Evolutionary conservation across 2,113 vertebrate species (phyloP).

Genomic region (Trinectes maculatus): DNA sequence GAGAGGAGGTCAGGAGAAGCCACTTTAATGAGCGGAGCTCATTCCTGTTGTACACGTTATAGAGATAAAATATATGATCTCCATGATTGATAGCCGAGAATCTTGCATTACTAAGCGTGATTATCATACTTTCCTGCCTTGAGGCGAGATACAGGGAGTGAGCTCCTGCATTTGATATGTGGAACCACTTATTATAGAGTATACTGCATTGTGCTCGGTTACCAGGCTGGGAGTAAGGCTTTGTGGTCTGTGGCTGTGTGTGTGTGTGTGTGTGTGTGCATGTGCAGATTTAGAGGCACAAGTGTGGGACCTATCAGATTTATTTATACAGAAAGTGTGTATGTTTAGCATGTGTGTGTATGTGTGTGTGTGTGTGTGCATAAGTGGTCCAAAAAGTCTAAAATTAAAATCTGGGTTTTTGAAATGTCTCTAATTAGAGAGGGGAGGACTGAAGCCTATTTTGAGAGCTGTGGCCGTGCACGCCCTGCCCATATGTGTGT

Average conservation of each 20-base stretch:
- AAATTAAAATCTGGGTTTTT: slow-evolving; percentile 86
- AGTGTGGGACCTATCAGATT: slow-evolving; percentile 68
- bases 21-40: slow-evolving; percentile 22
- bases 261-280: slow-evolving; percentile 35
- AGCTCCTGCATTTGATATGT: slow-evolving; percentile 64
- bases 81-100: slow-evolving; percentile 23
- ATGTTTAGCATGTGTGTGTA: slow-evolving; percentile 44
- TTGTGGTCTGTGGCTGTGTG: slow-evolving; percentile 69
- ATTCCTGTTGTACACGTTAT: slow-evolving; percentile 22
- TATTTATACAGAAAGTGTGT: slow-evolving; percentile 71
- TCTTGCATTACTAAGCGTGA: slow-evolving; percentile 33
- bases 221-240: slow-evolving; percentile 66
- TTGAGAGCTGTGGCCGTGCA: slow-evolving; percentile 80
- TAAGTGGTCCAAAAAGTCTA: slow-evolving; percentile 77
- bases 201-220: slow-evolving; percentile 76
- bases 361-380: slow-evolving; percentile 25
- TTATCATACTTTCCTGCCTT: slow-evolving; percentile 48
- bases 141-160: slow-evolving; percentile 41
- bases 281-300: slow-evolving; percentile 49
- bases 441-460: slow-evolving; percentile 79
- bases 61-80: slow-evolving; percentile 38
- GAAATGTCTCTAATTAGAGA: slow-evolving; percentile 86
- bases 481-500: slow-evolving; percentile 75
- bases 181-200: slow-evolving; percentile 76
- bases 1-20: slow-evolving; percentile 25